Evolutionary conservation across 2,797 vertebrate species (phyloP), one percentile per base, ranked within the genome.

Genomic region (Anomalospiza imberbis): DNA sequence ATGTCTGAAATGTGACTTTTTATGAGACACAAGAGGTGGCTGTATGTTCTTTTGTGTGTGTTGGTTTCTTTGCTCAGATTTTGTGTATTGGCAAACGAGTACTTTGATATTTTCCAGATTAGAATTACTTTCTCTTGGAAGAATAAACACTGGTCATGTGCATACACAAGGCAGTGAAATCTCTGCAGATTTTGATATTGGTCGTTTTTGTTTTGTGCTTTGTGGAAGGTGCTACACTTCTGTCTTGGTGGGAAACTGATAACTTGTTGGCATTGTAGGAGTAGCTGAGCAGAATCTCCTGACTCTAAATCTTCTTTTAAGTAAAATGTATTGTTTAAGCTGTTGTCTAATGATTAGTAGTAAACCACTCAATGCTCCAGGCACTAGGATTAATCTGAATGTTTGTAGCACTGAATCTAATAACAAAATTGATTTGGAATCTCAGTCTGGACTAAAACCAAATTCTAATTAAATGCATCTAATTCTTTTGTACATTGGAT

Each of bases 1-100:
- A 18, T 17, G 3, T 17, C 47, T 48, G 17, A n/a, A 57, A 6
- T 29, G 22, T n/a, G 76, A 6, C 36, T 68, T 74, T 72, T 36
- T 45, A 1, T 50, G 55, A 12, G 13, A 0, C 13, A 1, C 3
- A 25, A 15, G 74, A 38, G 10, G 6, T 71, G 40, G 13, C 36
- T 66, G 13, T 21, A 1, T 28, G 34, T 53, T 47, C 53, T 67
- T 44, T 44, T n/a, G 8, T 48, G 11, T 65, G 16, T 55, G 11
- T 48, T 32, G 17, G 4, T 67, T 32, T 51, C 15, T 71, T 63
- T 71, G 65, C 63, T 57, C 16, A 3, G n/a, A 36, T 67, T 51
- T 54, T 47, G 15, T 47, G 17, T 68, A 12, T 72, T 58, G 20
- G 4, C 38, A 36, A 20, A 38, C 1, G 6, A 47, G 1, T 24